Conservation (phyloP, 2,113 vertebrate genomes). For the Machaerirhynchus nigripectus region DNA sequence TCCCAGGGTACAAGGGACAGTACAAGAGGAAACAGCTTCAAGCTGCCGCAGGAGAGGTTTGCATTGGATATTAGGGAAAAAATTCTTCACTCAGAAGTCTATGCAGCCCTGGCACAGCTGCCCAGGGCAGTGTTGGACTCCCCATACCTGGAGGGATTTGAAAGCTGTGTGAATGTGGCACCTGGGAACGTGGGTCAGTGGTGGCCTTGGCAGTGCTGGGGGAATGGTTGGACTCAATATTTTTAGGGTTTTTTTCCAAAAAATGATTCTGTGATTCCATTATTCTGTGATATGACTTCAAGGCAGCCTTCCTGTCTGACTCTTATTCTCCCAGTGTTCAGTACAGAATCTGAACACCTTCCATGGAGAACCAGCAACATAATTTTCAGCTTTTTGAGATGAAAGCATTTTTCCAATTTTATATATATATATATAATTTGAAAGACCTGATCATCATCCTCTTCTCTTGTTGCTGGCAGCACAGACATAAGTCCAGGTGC, state of each 20-base stretch:
- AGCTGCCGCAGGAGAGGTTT: accelerated
- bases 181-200: accelerated
- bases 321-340: neutral
- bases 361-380: neutral
- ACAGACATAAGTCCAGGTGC: neutral
- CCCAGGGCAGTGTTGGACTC: neutral
- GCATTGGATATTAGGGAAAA: neutral
- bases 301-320: neutral
- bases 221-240: neutral
- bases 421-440: neutral
- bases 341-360: neutral
- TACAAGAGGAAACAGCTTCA: neutral
- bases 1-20: neutral
- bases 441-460: neutral
- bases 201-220: neutral
- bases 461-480: neutral
- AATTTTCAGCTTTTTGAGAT: neutral
- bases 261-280: neutral
- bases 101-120: neutral
- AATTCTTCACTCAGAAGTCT: accelerated
- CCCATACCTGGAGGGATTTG: neutral
- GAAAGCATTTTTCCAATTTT: neutral
- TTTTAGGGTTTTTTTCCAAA: neutral
- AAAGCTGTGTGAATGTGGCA: neutral
- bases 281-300: neutral